These are phyloP conservation scores for Diachrysia chrysitis DNA, from an alignment of 2,888 invertebrate genomes.

Conservation along the genomic window DNA sequence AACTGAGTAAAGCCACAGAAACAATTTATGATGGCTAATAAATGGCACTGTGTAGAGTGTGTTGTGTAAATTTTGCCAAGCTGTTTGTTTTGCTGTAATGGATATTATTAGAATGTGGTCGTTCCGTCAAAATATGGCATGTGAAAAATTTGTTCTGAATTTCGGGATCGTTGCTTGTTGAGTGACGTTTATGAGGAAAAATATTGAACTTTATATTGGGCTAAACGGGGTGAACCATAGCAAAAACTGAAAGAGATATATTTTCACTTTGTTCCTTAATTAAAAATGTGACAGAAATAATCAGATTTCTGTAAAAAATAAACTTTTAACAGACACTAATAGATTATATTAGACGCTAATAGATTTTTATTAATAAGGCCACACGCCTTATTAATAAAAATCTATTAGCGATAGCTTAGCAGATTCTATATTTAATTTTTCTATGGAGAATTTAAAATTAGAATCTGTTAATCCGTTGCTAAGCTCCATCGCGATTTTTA, in stretches of 20 bases:
- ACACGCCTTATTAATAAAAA: too few species aligned
- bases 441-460: too few species aligned
- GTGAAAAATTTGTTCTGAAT: conserved; percentile 39
- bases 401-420: too few species aligned
- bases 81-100: conserved; percentile 69
- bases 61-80: conserved; percentile 64
- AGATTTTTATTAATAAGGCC: too few species aligned
- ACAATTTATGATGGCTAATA: conserved; percentile 78
- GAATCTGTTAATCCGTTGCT: too few species aligned
- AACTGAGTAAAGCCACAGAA: conserved; percentile 74
- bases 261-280: too few species aligned
- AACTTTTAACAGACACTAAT: too few species aligned
- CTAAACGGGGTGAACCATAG: neutral
- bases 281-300: too few species aligned
- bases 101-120: conserved; percentile 45
- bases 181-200: conserved; percentile 3
- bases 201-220: neutral
- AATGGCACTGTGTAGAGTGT: conserved; percentile 60
- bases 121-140: conserved; percentile 40
- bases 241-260: neutral
- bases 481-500: too few species aligned
- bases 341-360: too few species aligned
- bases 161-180: conserved; percentile 1
- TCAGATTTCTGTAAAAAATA: too few species aligned
- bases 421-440: too few species aligned